Evolutionary conservation across 2,113 vertebrate species (phyloP).

Genomic region (Stegastes partitus): DNA sequence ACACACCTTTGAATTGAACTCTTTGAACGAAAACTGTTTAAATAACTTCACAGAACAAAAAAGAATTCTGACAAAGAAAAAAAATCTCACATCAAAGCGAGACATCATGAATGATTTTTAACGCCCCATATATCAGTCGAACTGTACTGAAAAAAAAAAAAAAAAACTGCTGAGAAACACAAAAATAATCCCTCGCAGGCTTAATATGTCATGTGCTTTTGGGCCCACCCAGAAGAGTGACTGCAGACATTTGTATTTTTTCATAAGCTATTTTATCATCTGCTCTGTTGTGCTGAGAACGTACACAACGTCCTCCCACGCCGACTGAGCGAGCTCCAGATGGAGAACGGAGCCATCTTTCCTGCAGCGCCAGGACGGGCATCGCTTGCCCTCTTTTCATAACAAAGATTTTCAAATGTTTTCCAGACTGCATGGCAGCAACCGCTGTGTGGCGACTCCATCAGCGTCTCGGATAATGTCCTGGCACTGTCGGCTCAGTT

Average conservation of each 20-base stretch:
- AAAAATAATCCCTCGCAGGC: constrained; percentile 68
- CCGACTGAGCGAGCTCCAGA: constrained; percentile 65
- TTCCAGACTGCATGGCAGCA: constrained; percentile 85
- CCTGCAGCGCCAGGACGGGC: constrained; percentile 62
- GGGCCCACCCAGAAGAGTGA: constrained; percentile 82
- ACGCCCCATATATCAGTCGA: constrained; percentile 50
- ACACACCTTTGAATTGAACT: constrained; percentile 7
- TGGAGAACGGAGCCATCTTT: constrained; percentile 67
- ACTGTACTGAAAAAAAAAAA: background rate
- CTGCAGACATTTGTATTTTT: constrained; percentile 65
- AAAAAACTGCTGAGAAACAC: constrained; percentile 68
- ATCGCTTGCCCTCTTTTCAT: constrained; percentile 80
- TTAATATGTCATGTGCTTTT: constrained; percentile 59
- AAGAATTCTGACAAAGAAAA: constrained; percentile 5
- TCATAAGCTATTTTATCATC: constrained; percentile 69
- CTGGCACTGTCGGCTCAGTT: constrained; percentile 79
- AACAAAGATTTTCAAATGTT: constrained; percentile 82
- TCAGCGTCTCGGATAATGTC: constrained; percentile 84
- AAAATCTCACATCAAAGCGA: constrained; percentile 36
- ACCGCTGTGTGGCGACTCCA: constrained; percentile 67
- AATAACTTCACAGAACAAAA: constrained; percentile 10
- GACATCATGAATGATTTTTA: constrained; percentile 47
- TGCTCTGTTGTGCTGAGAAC: constrained; percentile 54
- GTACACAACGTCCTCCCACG: constrained; percentile 65
- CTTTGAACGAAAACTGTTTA: constrained; percentile 25